Conservation (phyloP, 2,797 vertebrate genomes). For the Acropternis orthonyx region DNA sequence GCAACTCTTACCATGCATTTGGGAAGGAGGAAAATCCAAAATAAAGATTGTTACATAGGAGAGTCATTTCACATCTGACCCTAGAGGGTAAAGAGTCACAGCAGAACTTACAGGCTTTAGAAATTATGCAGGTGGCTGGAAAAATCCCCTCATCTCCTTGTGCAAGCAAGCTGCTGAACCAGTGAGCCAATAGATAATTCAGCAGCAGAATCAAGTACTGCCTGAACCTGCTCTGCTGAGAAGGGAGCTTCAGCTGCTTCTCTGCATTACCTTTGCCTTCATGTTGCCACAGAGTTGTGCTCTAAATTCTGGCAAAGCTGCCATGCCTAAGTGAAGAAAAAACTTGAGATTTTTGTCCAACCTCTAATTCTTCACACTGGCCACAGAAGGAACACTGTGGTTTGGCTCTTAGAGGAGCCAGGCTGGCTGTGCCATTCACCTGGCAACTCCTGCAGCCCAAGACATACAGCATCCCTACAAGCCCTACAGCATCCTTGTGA, state of each 20-base stretch:
- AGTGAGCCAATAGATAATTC: rapidly evolving
- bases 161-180: not conserved
- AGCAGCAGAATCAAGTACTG: not conserved
- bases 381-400: not conserved
- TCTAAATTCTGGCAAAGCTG: not conserved
- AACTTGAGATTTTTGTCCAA: not conserved
- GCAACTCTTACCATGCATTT: not conserved
- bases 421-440: not conserved
- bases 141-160: not conserved
- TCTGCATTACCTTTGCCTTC: not conserved
- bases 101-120: not conserved
- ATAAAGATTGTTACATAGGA: not conserved
- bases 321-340: not conserved
- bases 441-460: not conserved
- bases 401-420: not conserved
- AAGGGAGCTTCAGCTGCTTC: not conserved
- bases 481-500: not conserved
- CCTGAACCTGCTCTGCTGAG: not conserved
- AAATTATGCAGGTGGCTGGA: not conserved
- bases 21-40: not conserved
- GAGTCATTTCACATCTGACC: not conserved
- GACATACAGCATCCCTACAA: not conserved
- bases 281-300: not conserved
- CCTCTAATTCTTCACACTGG: not conserved
- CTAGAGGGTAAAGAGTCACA: not conserved